A percentile compares a stretch with the other conserved stretches of the same genome.
Evolutionary conservation across 2,888 invertebrate species (phyloP).

Genomic region (Geotrupes spiniger): DNA sequence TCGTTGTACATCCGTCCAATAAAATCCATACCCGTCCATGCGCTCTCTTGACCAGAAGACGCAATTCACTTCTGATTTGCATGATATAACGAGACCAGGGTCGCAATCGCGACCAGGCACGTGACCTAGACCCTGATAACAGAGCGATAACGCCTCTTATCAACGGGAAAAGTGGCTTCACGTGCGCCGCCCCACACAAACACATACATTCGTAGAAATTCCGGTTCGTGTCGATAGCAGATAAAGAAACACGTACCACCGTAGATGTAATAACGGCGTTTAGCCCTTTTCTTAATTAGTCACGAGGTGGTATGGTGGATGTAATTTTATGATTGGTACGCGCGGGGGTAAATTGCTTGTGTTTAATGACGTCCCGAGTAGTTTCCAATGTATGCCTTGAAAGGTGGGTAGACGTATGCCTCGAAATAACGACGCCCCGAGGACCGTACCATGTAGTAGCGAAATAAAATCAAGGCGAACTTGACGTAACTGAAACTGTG

Average conservation of each 20-base stretch:
- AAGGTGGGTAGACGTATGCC: no score
- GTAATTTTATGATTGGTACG: constrained; percentile 1
- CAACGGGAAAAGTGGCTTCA: constrained; percentile 27
- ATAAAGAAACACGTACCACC: constrained; percentile 29
- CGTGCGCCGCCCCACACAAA: constrained; percentile 25
- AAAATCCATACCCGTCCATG: neutral
- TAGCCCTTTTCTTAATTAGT: constrained; percentile 4
- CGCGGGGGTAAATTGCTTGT: no score
- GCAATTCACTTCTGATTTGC: constrained; percentile 37
- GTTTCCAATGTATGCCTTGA: no score
- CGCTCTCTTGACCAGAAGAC: constrained; percentile 7
- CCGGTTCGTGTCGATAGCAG: constrained; percentile 34
- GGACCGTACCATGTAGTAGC: no score
- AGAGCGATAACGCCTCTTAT: constrained; percentile 35
- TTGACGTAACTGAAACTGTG: no score
- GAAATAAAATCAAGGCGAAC: no score
- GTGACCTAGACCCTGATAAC: constrained; percentile 39
- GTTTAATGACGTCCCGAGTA: no score
- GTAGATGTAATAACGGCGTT: constrained; percentile 5
- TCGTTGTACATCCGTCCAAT: no score
- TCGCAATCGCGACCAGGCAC: constrained; percentile 36
- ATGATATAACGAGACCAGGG: constrained; percentile 41
- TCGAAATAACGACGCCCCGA: no score
- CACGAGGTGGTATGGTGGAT: neutral
- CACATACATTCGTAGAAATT: constrained; percentile 34